Conservation (phyloP, 2,888 invertebrate species). For the Folsomia candida region DNA sequence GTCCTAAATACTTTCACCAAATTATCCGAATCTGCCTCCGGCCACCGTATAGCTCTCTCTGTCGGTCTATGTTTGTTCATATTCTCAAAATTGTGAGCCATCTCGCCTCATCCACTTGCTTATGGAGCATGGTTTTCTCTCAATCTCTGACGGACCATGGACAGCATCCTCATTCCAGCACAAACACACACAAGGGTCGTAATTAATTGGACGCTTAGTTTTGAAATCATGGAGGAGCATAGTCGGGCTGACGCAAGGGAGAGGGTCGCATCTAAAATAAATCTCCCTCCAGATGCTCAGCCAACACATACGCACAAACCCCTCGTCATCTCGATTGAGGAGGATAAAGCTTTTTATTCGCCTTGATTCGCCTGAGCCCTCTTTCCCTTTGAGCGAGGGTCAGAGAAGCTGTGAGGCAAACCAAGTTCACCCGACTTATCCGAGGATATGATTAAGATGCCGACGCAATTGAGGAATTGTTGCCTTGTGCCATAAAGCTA, state of each 20-base stretch:
- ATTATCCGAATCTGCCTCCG: too few species aligned
- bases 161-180: background rate
- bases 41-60: too few species aligned
- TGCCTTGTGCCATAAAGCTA: background rate
- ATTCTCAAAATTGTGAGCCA: too few species aligned
- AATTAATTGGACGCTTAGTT: constrained; percentile 25
- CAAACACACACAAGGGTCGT: constrained; percentile 1
- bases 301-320: background rate
- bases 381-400: background rate
- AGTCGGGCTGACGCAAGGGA: too few species aligned
- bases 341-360: background rate
- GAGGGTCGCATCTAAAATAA: too few species aligned
- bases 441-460: background rate
- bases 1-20: too few species aligned
- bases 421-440: background rate
- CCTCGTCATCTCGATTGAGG: background rate
- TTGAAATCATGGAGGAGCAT: constrained; percentile 11
- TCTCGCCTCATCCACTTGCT: too few species aligned
- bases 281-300: constrained; percentile 3
- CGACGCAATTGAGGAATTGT: background rate
- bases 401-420: background rate
- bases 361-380: background rate
- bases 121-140: too few species aligned
- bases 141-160: background rate
- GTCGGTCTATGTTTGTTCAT: too few species aligned